Conservation (phyloP, 2,797 vertebrate species). For the Huso huso region DNA sequence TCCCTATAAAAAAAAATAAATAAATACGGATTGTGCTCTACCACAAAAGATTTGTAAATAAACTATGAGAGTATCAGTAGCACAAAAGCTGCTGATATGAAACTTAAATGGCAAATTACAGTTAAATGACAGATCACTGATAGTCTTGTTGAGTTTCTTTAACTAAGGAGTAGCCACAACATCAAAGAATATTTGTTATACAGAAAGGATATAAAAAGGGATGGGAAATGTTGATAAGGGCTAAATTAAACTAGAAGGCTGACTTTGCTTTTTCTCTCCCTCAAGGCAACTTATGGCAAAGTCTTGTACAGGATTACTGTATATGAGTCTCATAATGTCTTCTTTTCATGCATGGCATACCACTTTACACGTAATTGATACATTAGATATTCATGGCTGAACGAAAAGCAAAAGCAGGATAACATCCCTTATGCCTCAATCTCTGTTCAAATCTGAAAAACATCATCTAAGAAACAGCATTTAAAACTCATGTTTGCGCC, state of each 20-base stretch:
- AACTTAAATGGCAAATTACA: too few relatives aligned
- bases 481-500: slow-evolving; percentile 32
- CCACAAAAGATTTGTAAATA: too few relatives aligned
- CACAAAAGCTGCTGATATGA: too few relatives aligned
- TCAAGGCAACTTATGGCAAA: slow-evolving; percentile 58
- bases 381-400: slow-evolving; percentile 65
- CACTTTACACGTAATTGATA: slow-evolving; percentile 67
- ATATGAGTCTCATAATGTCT: slow-evolving; percentile 63
- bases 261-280: slow-evolving; percentile 49
- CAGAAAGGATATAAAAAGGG: slow-evolving; percentile 55
- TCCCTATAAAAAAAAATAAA: too few relatives aligned
- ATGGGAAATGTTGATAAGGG: slow-evolving; percentile 53
- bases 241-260: slow-evolving; percentile 41
- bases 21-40: too few relatives aligned
- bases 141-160: too few relatives aligned
- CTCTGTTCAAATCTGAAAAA: slow-evolving; percentile 45
- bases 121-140: too few relatives aligned
- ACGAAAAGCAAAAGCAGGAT: slow-evolving; percentile 50
- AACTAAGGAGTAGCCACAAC: slow-evolving; percentile 62
- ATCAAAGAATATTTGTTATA: slow-evolving; percentile 58
- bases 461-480: slow-evolving; percentile 42
- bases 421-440: slow-evolving; percentile 45
- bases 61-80: too few relatives aligned
- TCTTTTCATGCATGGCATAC: slow-evolving; percentile 59
- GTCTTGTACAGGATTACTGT: slow-evolving; percentile 60